phyloP scores from a whole-genome alignment of 2,888 invertebrate genomes.

The Lordiphosa andalusiaca region DNA sequence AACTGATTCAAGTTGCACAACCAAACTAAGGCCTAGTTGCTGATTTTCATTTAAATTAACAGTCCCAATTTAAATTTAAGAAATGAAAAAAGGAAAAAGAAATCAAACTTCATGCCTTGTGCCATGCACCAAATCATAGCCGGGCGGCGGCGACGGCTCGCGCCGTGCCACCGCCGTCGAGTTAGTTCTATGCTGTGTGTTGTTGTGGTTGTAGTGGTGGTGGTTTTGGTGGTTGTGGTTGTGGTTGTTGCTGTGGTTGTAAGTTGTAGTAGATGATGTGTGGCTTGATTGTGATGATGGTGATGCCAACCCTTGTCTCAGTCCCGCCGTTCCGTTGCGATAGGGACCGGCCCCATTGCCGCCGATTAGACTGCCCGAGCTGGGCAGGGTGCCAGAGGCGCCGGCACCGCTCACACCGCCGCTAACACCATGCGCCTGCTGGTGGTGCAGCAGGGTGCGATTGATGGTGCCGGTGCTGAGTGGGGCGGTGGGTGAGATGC shows the following conservation, averaged over 20 bases:
- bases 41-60: too few species aligned
- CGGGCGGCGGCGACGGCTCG: slow-evolving; percentile 80
- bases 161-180: slow-evolving; percentile 68
- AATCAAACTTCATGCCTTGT: slow-evolving; percentile 81
- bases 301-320: slow-evolving; percentile 80
- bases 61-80: background rate
- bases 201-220: slow-evolving; percentile 66
- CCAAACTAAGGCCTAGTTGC: background rate
- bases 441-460: slow-evolving; percentile 80
- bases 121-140: slow-evolving; percentile 82
- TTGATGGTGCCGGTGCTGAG: slow-evolving; percentile 79
- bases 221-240: slow-evolving; percentile 50
- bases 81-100: slow-evolving; percentile 41
- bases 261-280: slow-evolving; percentile 63
- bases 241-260: slow-evolving; percentile 58
- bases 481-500: slow-evolving; percentile 79
- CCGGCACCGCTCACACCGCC: slow-evolving; percentile 53
- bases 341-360: slow-evolving; percentile 68
- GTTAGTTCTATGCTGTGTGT: slow-evolving; percentile 77
- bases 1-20: background rate
- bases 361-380: slow-evolving; percentile 64
- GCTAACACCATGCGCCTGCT: slow-evolving; percentile 72
- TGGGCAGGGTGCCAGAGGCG: slow-evolving; percentile 59
- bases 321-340: slow-evolving; percentile 77
- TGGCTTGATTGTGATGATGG: slow-evolving; percentile 68